Evolutionary conservation across 2,888 invertebrate species (phyloP), one percentile per base, ranked within the genome.

Genomic region (Seladonia tumulorum): DNA sequence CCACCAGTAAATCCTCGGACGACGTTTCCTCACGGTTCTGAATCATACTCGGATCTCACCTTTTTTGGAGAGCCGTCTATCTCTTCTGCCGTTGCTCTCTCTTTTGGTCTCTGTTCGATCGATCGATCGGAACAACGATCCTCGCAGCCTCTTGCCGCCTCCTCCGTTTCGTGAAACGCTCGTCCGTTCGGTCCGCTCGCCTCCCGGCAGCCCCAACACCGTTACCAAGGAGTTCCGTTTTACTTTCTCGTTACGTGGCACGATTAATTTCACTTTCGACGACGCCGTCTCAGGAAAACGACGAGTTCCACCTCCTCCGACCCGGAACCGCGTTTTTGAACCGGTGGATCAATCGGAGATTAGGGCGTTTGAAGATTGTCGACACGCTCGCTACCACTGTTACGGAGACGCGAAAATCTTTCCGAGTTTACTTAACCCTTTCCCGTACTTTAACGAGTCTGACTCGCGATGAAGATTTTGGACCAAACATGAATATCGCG

Each of bases 11-110:
- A 79, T 18, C 63, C 63, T 42, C 68, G 22, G 73, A 16, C 76
- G 63, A 71, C 47, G 80, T 75, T 68, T 49, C 47, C 60, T 47
- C 77, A 53, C 70, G 47, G 49, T 39, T 25, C 75, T 60, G 75
- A 77, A 79, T 82, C 82, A 74, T 60, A 63, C 35, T n/a, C 18
- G 73, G 76, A 82, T 82, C 66, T 66, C 25, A 74, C 86, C 86
- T 75, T 86, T 82, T 86, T 85, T 82, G 82, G 86, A 82, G 45
- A 63, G 47, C 47, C n/a, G 12, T 78, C 25, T 29, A 35, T 18
- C 66, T 35, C 29, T 0, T n/a, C 68, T 68, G n/a, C 16, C 16
- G 25, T 66, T 35, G 35, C 63, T 63, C 29, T 63, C 63, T 63
- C 63, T 63, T 16, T 16, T 5, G 16, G 29, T 16, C 29, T 66